These are phyloP conservation scores for Cyrtorhinus lividipennis DNA, from an alignment of 1,140 invertebrate genomes.

Conservation along the genomic window DNA sequence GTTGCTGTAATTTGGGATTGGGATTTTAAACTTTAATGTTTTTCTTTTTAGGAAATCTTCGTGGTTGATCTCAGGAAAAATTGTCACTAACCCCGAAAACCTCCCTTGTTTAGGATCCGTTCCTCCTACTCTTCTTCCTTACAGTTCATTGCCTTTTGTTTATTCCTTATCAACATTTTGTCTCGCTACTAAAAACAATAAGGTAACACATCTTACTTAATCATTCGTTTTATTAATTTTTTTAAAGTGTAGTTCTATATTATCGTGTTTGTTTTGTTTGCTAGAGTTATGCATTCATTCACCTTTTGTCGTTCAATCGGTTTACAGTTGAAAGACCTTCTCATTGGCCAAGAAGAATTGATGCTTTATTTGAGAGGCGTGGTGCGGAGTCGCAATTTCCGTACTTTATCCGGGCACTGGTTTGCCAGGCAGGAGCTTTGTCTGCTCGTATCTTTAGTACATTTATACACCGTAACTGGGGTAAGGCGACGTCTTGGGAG, in stretches of 20 bases:
- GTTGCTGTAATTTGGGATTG: too few species aligned
- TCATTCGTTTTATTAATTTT: too few species aligned
- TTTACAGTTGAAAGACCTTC: constrained; percentile 20
- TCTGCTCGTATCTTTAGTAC: constrained; percentile 18
- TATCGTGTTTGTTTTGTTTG: too few species aligned
- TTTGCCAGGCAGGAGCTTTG: constrained; percentile 24
- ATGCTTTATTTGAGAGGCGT: constrained; percentile 20
- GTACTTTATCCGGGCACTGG: constrained; percentile 20
- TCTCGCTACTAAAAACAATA: constrained; percentile 15
- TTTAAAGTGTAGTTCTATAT: too few species aligned
- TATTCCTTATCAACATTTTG: constrained; percentile 19
- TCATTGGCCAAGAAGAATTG: constrained; percentile 17
- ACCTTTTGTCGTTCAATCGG: too few species aligned
- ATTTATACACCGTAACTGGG: constrained; percentile 19
- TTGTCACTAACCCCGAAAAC: constrained; percentile 21
- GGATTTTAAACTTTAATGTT: too few species aligned
- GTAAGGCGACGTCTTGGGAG: too few species aligned
- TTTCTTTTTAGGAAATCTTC: constrained; percentile 22
- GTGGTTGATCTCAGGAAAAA: constrained; percentile 22
- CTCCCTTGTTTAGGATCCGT: constrained; percentile 23
- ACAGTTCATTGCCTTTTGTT: constrained; percentile 23
- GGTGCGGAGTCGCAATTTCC: constrained; percentile 3
- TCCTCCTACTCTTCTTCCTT: constrained; percentile 20
- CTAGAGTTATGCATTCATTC: too few species aligned
- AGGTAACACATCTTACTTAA: too few species aligned